phyloP scores from a whole-genome alignment of 2,888 invertebrate genomes.

The Pseudoips prasinana region DNA sequence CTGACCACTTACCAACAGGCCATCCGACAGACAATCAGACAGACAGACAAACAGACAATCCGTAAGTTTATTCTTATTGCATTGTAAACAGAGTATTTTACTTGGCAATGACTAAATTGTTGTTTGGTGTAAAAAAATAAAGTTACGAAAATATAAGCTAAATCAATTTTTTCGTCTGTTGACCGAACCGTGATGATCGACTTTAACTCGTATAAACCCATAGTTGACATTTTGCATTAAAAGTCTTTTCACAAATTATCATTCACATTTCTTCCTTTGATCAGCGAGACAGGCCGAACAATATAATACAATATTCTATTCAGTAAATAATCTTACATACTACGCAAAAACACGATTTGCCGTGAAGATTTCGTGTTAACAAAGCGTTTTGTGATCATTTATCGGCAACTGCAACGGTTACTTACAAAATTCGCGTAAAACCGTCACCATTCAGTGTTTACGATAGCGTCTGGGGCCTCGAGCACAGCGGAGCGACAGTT shows the following conservation, averaged over 20 bases:
- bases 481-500: slow-evolving; percentile 8
- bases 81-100: no score
- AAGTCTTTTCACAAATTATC: neutral
- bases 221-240: no score
- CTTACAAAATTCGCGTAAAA: slow-evolving; percentile 47
- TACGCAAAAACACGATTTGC: slow-evolving; percentile 34
- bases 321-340: slow-evolving; percentile 17
- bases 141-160: no score
- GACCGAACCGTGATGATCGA: no score
- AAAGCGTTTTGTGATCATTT: slow-evolving; percentile 39
- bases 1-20: no score
- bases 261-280: slow-evolving; percentile 29
- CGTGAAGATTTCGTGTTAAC: slow-evolving; percentile 37
- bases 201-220: no score
- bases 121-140: no score
- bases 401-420: slow-evolving; percentile 41
- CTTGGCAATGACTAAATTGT: no score
- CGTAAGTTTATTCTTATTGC: no score
- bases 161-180: no score
- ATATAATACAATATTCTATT: slow-evolving; percentile 33
- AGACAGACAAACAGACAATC: no score
- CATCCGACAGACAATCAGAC: no score
- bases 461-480: slow-evolving; percentile 20
- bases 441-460: slow-evolving; percentile 36
- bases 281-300: slow-evolving; percentile 18